Conservation (phyloP, 2,113 vertebrate genomes). For the Coryphaenoides rupestris region DNA sequence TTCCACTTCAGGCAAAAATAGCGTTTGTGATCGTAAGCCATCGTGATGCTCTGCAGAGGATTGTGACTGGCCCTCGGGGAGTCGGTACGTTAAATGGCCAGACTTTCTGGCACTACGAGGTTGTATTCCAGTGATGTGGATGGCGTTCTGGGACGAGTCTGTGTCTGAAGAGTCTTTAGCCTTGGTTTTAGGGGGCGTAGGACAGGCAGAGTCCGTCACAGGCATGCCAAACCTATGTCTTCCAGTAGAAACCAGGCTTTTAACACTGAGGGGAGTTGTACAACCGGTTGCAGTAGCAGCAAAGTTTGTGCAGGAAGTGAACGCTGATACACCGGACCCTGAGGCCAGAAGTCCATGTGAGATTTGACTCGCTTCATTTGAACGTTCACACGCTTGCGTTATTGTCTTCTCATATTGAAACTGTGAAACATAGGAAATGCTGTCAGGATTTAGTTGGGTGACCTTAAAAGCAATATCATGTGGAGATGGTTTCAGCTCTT, state of each 20-base stretch:
- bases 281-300: conserved; percentile 16
- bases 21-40: conserved; percentile 13
- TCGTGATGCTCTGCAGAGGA: conserved; percentile 17
- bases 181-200: conserved; percentile 29
- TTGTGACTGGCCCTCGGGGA: conserved; percentile 34
- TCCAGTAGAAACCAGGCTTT: conserved; percentile 29
- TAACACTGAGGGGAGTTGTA: conserved; percentile 14
- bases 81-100: conserved; percentile 14
- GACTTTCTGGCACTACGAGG: conserved; percentile 19
- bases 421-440: conserved; percentile 33
- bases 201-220: conserved; percentile 17
- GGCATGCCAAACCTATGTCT: conserved; percentile 34
- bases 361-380: conserved; percentile 26
- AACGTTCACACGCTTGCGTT: conserved; percentile 13
- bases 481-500: conserved; percentile 24
- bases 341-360: conserved; percentile 23
- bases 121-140: conserved; percentile 24
- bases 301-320: conserved; percentile 24
- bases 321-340: conserved; percentile 22
- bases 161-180: conserved; percentile 18
- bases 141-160: conserved; percentile 20
- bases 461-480: conserved; percentile 22
- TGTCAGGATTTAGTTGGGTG: conserved; percentile 32
- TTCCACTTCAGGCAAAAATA: conserved; percentile 23
- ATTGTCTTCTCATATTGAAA: conserved; percentile 19